Base-by-base conservation (phyloP, 1,140 invertebrate genomes). In the Subanguina moxae region DNA sequence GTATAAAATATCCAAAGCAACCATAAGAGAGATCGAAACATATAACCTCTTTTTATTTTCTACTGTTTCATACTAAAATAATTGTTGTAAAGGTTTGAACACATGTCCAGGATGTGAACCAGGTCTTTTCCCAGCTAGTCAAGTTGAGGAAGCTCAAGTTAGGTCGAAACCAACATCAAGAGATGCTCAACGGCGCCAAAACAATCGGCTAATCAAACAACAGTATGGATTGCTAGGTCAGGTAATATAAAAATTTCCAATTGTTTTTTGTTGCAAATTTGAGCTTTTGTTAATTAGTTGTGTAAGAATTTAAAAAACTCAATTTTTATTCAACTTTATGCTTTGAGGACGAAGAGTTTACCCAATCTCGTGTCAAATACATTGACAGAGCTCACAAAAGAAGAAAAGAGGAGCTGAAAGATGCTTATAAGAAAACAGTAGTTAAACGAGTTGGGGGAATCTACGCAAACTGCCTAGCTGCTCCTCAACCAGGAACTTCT, bases 321-420 rank as follows among this genome's bases (percentile, higher is more conserved):
- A 94, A 0, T 92, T 94, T 71, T 78, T 77, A 19, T 45, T 70
- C 58, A 46, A n/a, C n/a, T 21, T 9, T 61, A 62, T 23, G 61
- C 30, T 38, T 61, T 64, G 58, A 78, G 15, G 73, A 65, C 3
- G 17, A 45, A 78, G 9, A 46, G 67, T 13, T 63, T 65, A 19
- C 66, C 71, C n/a, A 30, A 70, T 3, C 57, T 75, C 30, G 27
- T 57, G 8, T 48, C 58, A 48, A 57, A 57, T 9, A 56, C 42
- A 11, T 17, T 62, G 48, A 45, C 42, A 30, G 30, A 43, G 21
- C 38, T 48, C 32, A 38, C 32, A 38, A 38, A 38, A 38, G 32
- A 38, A 38, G 32, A 38, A 38, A 38, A 38, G 32, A 38, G 11
- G 32, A 38, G 32, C 32, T 3, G 32, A 38, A 38, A 38, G 32